Base-by-base conservation (phyloP, 2,888 invertebrate species). In the Ptychoptera albimana region DNA sequence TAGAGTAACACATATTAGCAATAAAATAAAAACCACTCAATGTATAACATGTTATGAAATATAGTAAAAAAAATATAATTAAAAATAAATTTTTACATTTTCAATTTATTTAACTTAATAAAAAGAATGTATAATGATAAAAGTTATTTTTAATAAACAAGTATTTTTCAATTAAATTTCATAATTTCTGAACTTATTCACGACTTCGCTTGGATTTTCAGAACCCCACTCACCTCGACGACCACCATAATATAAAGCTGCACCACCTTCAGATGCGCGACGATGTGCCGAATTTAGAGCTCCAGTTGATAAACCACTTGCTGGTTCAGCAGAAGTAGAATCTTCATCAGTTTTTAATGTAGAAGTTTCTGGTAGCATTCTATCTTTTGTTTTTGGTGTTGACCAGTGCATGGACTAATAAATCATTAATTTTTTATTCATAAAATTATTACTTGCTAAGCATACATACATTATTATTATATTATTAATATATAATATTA, bases 331-430 rank as follows among this genome's bases (percentile, higher is more conserved):
- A 23, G 23, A 23, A 23, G 23, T 23, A 23, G 23, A 23, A 5
- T 23, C 23, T 23, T 23, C 23, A 23, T 7, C 23, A 5, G 3
- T 23, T 23, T 23, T 23, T 7, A 23, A 23, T 3, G 7, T 23
- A 10, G 61, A 66, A 1, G 69, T 61, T 47, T 74, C 76, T 46
- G 73, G 71, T 58, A 87, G 60, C 89, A 89, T 91, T 52, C 88
- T 79, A 55, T 88, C 87, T 66, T 88, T 87, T 53, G 86, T 87
- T 64, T 87, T 88, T 35, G 86, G 84, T 49, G 82, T 83, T 50
- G 82, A 79, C 91, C 91, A 92, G 61, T 92, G 91, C 85, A 91
- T 87, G 43, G 88, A 86, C 79, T 91, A 71, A 42, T 59, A 57
- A 23, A 23, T 5, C 7, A 23, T 23, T 23, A 7, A 5, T 23